phyloP scores from a whole-genome alignment of 2,888 invertebrate genomes.

The Spilosoma lubricipeda region DNA sequence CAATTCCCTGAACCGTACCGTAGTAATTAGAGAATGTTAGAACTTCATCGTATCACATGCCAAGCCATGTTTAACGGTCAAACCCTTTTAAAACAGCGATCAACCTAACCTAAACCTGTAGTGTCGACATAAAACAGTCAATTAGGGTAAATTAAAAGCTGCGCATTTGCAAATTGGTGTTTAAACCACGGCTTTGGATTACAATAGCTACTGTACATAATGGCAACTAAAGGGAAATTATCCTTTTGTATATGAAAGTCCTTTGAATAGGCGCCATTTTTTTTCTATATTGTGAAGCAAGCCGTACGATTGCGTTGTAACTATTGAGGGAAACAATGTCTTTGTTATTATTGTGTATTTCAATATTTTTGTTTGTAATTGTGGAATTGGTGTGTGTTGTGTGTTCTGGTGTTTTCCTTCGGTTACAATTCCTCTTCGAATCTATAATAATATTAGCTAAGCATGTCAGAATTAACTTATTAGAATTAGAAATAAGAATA shows the following conservation, averaged over 20 bases:
- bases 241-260: slow-evolving; percentile 75
- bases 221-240: slow-evolving; percentile 71
- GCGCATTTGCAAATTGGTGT: slow-evolving; percentile 62
- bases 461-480: background rate
- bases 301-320: slow-evolving; percentile 54
- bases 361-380: slow-evolving; percentile 39
- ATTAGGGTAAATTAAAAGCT: slow-evolving; percentile 56
- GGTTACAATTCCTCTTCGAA: background rate
- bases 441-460: background rate
- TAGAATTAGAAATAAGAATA: background rate
- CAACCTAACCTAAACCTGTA: slow-evolving; percentile 36
- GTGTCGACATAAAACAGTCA: slow-evolving; percentile 43
- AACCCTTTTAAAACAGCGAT: slow-evolving; percentile 45
- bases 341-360: slow-evolving; percentile 48
- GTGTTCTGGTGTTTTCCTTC: slow-evolving; percentile 18
- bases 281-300: slow-evolving; percentile 57
- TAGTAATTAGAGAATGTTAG: slow-evolving; percentile 3
- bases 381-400: too few relatives aligned
- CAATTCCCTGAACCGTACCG: background rate
- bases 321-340: slow-evolving; percentile 60
- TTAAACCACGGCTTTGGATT: slow-evolving; percentile 58
- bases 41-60: slow-evolving; percentile 31
- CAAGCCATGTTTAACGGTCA: slow-evolving; percentile 39
- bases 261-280: slow-evolving; percentile 61
- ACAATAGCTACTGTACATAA: slow-evolving; percentile 63